These are phyloP conservation scores for Sebastiscus tertius DNA, from an alignment of 2,797 vertebrate genomes.

Conservation along the genomic window DNA sequence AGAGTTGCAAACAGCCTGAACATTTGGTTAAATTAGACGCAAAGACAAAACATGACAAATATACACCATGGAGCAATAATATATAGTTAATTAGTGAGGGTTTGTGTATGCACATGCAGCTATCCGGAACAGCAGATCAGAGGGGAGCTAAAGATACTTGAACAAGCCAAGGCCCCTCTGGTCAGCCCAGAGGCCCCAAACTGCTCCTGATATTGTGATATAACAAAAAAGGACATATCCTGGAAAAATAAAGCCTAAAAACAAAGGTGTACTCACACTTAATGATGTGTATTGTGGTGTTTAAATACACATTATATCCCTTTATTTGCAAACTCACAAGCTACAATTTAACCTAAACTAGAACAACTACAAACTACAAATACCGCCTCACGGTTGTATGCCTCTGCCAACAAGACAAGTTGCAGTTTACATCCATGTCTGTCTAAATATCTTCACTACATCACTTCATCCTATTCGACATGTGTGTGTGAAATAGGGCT, in stretches of 20 bases:
- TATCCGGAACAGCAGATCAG: neutral
- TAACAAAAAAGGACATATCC: neutral
- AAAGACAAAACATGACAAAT: neutral
- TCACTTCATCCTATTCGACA: no score
- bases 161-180: neutral
- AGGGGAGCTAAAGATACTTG: neutral
- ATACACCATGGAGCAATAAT: neutral
- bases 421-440: no score
- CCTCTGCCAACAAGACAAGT: no score
- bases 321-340: neutral
- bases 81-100: neutral
- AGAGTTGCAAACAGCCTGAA: constrained; percentile 8
- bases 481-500: no score
- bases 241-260: neutral
- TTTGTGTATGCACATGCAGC: neutral
- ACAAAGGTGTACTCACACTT: neutral
- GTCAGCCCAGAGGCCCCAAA: neutral
- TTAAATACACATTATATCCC: neutral
- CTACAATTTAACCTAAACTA: neutral
- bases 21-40: neutral
- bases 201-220: neutral
- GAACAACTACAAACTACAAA: no score
- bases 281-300: neutral
- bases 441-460: no score
- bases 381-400: no score